Percentiles rank a stretch among this genome's conserved stretches.
phyloP scores from a whole-genome alignment of 2,113 vertebrate species.

The Xenopus laevis region DNA sequence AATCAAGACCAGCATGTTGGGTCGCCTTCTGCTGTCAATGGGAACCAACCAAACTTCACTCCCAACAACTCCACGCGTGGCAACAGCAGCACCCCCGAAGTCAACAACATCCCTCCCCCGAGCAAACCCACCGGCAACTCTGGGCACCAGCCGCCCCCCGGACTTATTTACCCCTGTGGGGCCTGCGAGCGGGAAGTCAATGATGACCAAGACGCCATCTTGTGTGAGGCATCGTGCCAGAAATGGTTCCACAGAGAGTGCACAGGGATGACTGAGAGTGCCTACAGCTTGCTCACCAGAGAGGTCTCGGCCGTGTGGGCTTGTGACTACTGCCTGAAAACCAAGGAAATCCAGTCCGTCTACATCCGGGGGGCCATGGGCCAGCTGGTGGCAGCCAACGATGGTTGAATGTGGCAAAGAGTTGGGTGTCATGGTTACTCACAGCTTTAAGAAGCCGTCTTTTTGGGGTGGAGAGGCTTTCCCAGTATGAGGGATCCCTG shows the following conservation, averaged over 20 bases:
- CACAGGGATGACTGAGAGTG: conserved; percentile 92
- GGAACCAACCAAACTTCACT: conserved; percentile 60
- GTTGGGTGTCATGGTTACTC: background rate
- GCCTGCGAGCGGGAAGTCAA: conserved; percentile 90
- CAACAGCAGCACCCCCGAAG: conserved; percentile 67
- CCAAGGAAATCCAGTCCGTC: conserved; percentile 97
- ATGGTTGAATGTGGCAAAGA: conserved; percentile 68
- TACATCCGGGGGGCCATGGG: conserved; percentile 91
- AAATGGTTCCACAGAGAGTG: conserved; percentile 97
- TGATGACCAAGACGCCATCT: conserved; percentile 93
- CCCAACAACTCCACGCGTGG: conserved; percentile 46
- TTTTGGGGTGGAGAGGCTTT: no score
- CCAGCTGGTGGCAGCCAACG: conserved; percentile 90
- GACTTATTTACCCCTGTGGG: conserved; percentile 87
- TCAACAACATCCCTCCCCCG: conserved; percentile 51
- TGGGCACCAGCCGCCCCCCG: conserved; percentile 62
- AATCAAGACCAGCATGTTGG: conserved; percentile 61
- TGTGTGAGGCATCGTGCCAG: conserved; percentile 94
- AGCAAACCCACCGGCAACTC: conserved; percentile 38
- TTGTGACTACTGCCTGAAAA: conserved; percentile 96
- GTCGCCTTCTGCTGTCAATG: conserved; percentile 65
- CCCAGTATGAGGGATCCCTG: no score
- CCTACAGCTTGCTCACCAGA: conserved; percentile 89
- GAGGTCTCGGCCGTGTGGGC: conserved; percentile 94
- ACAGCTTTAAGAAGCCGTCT: conserved; percentile 2